Evolutionary conservation across 2,797 vertebrate genomes (phyloP).

Genomic region (Pipistrellus pipistrellus): DNA sequence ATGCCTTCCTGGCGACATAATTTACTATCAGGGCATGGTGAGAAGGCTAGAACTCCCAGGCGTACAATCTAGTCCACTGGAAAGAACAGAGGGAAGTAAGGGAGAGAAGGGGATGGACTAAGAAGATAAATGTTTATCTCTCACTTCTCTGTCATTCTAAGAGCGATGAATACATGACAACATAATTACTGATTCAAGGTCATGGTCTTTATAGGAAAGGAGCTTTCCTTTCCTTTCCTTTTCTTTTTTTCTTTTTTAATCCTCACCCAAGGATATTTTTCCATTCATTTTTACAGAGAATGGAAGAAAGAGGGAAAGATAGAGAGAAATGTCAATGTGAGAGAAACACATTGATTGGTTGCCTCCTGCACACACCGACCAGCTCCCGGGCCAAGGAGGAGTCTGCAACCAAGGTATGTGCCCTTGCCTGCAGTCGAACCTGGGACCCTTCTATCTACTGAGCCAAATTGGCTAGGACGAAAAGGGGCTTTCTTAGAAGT

Average conservation of each 20-base stretch:
- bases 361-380: no score
- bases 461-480: no score
- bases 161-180: background rate
- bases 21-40: background rate
- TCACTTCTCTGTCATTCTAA: slow-evolving; percentile 1
- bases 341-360: no score
- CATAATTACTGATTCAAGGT: background rate
- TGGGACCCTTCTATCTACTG: no score
- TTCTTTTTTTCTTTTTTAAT: background rate
- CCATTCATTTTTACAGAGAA: no score
- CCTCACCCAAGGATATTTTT: no score
- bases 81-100: background rate
- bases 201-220: slow-evolving; percentile 18
- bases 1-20: background rate
- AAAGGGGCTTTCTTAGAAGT: slow-evolving; percentile 39
- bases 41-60: background rate
- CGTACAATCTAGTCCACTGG: background rate
- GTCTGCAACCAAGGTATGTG: no score
- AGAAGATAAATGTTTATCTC: no score
- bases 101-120: background rate
- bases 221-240: background rate
- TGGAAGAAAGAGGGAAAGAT: no score
- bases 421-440: no score
- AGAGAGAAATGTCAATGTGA: no score
- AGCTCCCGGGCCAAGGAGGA: no score